Conservation (phyloP, 2,888 invertebrate genomes). For the Cephalotes varians region DNA sequence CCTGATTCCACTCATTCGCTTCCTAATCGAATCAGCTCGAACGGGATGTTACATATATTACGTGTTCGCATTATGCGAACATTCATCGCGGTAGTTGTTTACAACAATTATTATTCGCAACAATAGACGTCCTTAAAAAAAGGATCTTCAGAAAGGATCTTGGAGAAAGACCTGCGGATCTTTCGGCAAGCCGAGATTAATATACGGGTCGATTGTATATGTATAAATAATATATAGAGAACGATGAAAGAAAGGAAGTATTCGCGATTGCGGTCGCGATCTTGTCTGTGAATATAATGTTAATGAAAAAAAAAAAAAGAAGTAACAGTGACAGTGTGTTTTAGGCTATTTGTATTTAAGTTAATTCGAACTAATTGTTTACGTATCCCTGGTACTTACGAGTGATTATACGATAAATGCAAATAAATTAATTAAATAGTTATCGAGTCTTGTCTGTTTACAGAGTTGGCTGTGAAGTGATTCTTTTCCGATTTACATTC, state of each 20-base stretch:
- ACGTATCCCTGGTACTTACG: conserved; percentile 74
- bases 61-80: not conserved
- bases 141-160: too few species aligned
- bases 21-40: not conserved
- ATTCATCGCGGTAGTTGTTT: not conserved
- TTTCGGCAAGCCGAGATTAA: conserved; percentile 41
- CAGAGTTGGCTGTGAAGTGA: not conserved
- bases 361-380: conserved; percentile 75
- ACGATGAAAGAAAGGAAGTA: conserved; percentile 23
- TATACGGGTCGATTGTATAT: conserved; percentile 73
- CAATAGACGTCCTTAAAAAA: conserved; percentile 51
- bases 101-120: not conserved
- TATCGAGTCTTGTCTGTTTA: conserved; percentile 14
- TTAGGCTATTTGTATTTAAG: conserved; percentile 77
- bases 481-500: not conserved
- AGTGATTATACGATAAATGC: conserved; percentile 75
- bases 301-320: conserved; percentile 60
- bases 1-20: conserved; percentile 23
- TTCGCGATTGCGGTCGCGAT: conserved; percentile 56
- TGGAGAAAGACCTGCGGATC: conserved; percentile 8
- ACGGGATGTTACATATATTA: not conserved
- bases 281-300: conserved; percentile 73
- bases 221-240: conserved; percentile 67
- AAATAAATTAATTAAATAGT: conserved; percentile 77
- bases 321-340: conserved; percentile 64